Evolutionary conservation across 1,140 invertebrate species (phyloP).

Genomic region (Cherax quadricarinatus): DNA sequence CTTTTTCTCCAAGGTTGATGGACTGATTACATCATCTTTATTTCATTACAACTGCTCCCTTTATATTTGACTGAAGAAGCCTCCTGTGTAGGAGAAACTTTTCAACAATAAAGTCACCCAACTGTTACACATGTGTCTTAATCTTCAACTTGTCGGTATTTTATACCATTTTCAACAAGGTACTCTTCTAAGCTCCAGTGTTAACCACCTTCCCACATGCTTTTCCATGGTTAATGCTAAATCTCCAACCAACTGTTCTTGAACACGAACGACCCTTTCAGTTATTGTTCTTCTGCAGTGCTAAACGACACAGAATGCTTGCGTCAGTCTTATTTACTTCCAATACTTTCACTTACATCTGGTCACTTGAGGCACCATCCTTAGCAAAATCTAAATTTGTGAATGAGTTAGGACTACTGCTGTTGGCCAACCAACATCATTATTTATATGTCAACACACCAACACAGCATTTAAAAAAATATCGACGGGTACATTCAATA

Average conservation of each 20-base stretch:
- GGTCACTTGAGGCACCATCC: conserved; percentile 8
- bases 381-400: conserved; percentile 7
- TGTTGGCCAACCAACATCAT: not conserved
- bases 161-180: too few species aligned
- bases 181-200: too few species aligned
- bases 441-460: not conserved
- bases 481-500: conserved; percentile 7
- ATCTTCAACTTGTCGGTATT: too few species aligned
- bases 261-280: not conserved
- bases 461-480: not conserved
- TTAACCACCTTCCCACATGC: not conserved
- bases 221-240: not conserved
- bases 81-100: too few species aligned
- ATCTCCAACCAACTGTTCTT: not conserved
- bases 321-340: not conserved
- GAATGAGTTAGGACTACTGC: not conserved
- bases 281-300: not conserved
- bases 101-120: too few species aligned
- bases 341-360: conserved; percentile 20
- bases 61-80: too few species aligned
- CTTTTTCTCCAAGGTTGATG: too few species aligned
- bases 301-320: not conserved
- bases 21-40: too few species aligned
- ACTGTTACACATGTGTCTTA: too few species aligned
- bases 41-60: too few species aligned